phyloP scores from a whole-genome alignment of 2,113 vertebrate species.

The Atrichornis clamosus region DNA sequence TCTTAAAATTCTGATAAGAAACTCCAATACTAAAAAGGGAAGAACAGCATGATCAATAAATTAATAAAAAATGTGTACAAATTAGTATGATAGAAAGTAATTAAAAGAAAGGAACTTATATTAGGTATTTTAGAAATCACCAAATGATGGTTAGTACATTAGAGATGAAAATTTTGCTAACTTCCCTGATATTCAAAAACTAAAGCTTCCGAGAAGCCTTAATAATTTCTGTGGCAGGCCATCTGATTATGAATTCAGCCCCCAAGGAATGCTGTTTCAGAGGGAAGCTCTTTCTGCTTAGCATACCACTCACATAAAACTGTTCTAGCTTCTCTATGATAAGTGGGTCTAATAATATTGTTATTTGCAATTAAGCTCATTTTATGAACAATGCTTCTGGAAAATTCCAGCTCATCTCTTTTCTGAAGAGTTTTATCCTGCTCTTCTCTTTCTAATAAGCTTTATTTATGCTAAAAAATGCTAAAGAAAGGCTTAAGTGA shows the following conservation, averaged over 20 bases:
- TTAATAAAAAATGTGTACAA: background rate
- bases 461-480: background rate
- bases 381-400: background rate
- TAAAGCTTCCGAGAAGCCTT: background rate
- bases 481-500: background rate
- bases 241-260: background rate
- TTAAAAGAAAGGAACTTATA: background rate
- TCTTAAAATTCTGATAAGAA: background rate
- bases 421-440: background rate
- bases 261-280: background rate
- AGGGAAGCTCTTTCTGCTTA: background rate
- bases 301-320: background rate
- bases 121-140: background rate
- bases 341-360: background rate
- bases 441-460: background rate
- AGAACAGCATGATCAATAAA: background rate
- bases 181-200: background rate
- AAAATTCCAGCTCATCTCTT: background rate
- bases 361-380: background rate
- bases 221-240: background rate
- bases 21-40: background rate
- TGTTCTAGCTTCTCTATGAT: background rate
- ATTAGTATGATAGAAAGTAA: background rate
- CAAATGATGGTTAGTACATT: background rate
- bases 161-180: background rate